phyloP scores from a whole-genome alignment of 2,113 vertebrate species.

The Lepisosteus oculatus region DNA sequence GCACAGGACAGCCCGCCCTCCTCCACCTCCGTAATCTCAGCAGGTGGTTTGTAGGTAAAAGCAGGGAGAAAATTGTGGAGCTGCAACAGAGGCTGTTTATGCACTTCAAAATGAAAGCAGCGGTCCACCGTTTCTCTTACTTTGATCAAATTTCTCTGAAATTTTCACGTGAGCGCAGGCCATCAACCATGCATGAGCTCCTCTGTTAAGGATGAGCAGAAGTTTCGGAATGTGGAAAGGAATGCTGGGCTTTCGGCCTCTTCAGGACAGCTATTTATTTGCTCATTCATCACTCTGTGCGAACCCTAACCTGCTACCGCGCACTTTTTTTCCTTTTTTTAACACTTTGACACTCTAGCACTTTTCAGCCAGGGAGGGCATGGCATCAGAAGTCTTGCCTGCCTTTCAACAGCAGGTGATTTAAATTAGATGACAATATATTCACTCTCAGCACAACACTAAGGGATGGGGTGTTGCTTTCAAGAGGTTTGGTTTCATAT shows the following conservation, averaged over 20 bases:
- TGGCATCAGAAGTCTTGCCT: no score
- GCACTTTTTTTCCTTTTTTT: constrained; percentile 38
- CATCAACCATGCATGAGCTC: constrained; percentile 3
- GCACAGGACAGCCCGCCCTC: no score
- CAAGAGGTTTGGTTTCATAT: no score
- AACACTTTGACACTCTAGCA: constrained; percentile 8
- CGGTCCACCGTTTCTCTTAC: neutral
- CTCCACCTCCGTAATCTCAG: no score
- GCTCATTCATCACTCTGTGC: constrained; percentile 57
- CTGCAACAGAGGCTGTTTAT: constrained; percentile 40
- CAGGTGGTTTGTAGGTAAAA: no score
- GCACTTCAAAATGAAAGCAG: constrained; percentile 18
- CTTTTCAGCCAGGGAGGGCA: no score
- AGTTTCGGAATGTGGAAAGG: constrained; percentile 52
- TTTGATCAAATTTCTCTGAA: neutral
- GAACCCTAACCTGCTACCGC: constrained; percentile 59
- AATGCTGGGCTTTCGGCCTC: constrained; percentile 41
- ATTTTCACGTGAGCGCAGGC: neutral
- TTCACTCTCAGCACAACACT: no score
- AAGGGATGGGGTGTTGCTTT: no score
- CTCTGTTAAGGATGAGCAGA: constrained; percentile 7
- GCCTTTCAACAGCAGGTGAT: no score
- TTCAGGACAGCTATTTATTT: constrained; percentile 57
- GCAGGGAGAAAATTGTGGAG: constrained; percentile 29
- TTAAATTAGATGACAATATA: no score